Conservation (phyloP, 2,888 invertebrate genomes). For the Spatulosminthurus flaviceps region DNA sequence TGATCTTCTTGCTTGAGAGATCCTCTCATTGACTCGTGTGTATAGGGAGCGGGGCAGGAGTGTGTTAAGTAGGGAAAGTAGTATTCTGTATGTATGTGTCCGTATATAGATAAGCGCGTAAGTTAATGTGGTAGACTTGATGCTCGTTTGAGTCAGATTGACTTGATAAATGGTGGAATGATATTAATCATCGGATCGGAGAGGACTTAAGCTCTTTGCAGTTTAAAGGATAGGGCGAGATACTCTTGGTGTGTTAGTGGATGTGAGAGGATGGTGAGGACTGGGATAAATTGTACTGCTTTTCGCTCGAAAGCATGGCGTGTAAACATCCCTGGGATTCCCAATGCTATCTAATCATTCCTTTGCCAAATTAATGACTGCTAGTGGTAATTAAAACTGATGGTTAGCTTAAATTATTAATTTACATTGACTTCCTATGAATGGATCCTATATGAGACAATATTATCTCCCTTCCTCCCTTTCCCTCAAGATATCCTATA, state of each 20-base stretch:
- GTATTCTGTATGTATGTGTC: not conserved
- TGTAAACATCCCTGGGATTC: conserved; percentile 11
- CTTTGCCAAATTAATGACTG: conserved; percentile 40
- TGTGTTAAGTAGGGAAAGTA: not conserved
- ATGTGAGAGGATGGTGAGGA: not conserved
- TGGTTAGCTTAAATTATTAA: conserved; percentile 43
- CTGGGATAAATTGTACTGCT: conserved; percentile 29
- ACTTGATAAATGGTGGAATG: conserved; percentile 45
- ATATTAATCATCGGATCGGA: conserved; percentile 45
- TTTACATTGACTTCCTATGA: not conserved
- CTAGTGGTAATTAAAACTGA: conserved; percentile 44
- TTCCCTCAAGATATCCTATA: no score
- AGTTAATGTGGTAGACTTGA: conserved; percentile 38
- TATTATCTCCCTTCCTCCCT: not conserved
- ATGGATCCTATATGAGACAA: conserved; percentile 13
- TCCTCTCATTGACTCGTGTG: no score
- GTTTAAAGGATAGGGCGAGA: not conserved
- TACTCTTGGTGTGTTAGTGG: not conserved
- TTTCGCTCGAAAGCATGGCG: conserved; percentile 3
- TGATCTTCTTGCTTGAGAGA: no score
- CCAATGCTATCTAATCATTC: conserved; percentile 39
- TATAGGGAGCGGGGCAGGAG: no score
- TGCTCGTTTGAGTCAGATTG: conserved; percentile 40
- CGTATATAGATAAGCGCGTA: conserved; percentile 10
- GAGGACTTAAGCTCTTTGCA: conserved; percentile 34